Evolutionary conservation across 2,888 invertebrate genomes (phyloP).

Genomic region (Phortica magna): DNA sequence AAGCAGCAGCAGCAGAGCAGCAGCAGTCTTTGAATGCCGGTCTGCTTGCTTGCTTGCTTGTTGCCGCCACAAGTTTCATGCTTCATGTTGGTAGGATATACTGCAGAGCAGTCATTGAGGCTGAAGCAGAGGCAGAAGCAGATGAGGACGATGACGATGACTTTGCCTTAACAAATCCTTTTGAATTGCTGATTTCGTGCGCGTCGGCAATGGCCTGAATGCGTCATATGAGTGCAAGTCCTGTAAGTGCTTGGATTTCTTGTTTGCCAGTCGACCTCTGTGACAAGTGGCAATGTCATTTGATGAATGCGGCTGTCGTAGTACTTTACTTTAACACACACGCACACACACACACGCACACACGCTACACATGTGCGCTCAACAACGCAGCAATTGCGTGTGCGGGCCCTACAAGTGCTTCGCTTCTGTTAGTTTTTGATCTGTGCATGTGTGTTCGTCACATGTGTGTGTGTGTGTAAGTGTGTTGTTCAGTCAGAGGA

Average conservation of each 20-base stretch:
- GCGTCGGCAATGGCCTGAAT: neutral
- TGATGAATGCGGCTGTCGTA: conserved; percentile 37
- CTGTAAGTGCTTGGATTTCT: conserved; percentile 9
- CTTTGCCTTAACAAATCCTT: conserved; percentile 58
- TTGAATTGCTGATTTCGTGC: conserved; percentile 59
- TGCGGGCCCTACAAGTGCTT: too few relatives aligned
- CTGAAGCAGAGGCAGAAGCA: neutral
- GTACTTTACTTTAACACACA: conserved; percentile 16
- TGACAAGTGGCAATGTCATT: conserved; percentile 14
- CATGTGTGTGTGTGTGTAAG: neutral
- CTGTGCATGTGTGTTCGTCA: neutral
- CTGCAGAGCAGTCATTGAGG: conserved; percentile 42
- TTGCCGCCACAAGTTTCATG: conserved; percentile 6
- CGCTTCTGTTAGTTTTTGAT: too few relatives aligned
- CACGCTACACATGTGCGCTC: conserved; percentile 30
- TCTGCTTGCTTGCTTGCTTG: neutral
- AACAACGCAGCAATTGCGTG: too few relatives aligned
- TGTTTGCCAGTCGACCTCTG: conserved; percentile 4
- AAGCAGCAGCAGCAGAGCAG: neutral
- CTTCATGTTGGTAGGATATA: conserved; percentile 10
- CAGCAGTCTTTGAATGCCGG: neutral
- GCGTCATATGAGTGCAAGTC: neutral
- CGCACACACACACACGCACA: conserved; percentile 23
- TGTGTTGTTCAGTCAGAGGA: neutral
- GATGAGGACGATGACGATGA: conserved; percentile 46